phyloP scores from a whole-genome alignment of 2,888 invertebrate genomes.

The Norana najaformis region DNA sequence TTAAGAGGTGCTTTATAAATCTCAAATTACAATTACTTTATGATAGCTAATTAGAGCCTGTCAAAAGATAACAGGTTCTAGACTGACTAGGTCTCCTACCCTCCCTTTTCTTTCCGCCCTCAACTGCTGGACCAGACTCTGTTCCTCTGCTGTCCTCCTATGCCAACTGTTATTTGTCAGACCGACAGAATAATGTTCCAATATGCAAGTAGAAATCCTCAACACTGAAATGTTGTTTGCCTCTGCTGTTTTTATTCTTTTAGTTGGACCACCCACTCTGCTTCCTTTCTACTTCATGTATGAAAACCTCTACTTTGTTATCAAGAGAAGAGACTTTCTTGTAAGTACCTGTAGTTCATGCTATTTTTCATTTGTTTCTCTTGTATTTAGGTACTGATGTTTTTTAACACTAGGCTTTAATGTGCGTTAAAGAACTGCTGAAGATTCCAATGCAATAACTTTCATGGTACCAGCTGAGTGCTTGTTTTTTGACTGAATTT shows the following conservation, averaged over 20 bases:
- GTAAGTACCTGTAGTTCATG: conserved; percentile 47
- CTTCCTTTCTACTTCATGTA: conserved; percentile 58
- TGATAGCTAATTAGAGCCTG: too few relatives aligned
- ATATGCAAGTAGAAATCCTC: background rate
- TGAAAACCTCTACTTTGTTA: conserved; percentile 56
- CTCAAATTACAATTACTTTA: too few relatives aligned
- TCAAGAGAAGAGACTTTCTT: conserved; percentile 55
- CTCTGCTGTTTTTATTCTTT: conserved; percentile 39
- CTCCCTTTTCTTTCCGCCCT: too few relatives aligned
- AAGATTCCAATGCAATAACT: background rate
- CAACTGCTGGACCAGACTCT: too few relatives aligned
- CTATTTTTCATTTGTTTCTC: background rate
- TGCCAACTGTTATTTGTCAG: too few relatives aligned
- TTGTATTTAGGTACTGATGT: background rate
- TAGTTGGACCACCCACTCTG: conserved; percentile 58
- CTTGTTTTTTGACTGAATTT: background rate
- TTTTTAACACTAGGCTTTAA: background rate
- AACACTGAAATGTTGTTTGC: background rate
- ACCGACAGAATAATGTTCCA: background rate
- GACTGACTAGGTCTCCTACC: background rate
- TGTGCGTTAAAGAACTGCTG: background rate
- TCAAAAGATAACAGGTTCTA: too few relatives aligned
- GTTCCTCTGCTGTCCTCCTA: too few relatives aligned
- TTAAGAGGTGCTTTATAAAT: too few relatives aligned
- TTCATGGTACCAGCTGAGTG: too few relatives aligned